Evolutionary conservation across 1,140 invertebrate species (phyloP), one percentile per base, ranked within the genome.

Genomic region (Trypoxylus dichotomus): DNA sequence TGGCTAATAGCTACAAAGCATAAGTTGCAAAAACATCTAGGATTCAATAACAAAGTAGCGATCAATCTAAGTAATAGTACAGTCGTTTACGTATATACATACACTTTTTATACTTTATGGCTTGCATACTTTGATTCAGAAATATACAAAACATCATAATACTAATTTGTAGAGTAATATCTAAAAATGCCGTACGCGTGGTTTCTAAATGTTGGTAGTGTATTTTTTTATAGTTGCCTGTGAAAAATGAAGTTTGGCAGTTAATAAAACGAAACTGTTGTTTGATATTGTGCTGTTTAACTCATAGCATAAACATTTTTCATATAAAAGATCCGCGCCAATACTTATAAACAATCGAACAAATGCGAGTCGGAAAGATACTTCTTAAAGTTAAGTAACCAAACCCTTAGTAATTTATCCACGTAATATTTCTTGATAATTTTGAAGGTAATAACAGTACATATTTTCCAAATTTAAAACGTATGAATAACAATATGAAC

Each of bases 211-310:
- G 27, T 24, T 71, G 54, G n/a, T 60, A 60, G 24, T 71, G 0
- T 15, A 25, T 32, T 71, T 27, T 8, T 71, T 71, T 71, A 71
- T 71, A 71, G 29, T 71, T 27, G 47, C 47, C 7, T 54, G 47
- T 54, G 47, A 54, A 54, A 54, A 54, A 54, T 54, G 47, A n/a
- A 54, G 47, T 54, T n/a, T 54, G 47, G 47, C 47, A 54, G 47
- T 54, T 54, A 54, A 54, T 54, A 54, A 54, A 54, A 54, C 15
- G 47, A 54, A 54, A 19, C 47, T 54, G 47, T 19, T 54, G 47
- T 54, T 54, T 54, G 47, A 54, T 54, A 54, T 54, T 54, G 47
- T 54, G 47, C 47, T 54, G 19, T n/a, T 54, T 54, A n/a, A 6
- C 19, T 54, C 47, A 54, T 15, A 54, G 47, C 15, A 5, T 54